Evolutionary conservation across 2,113 vertebrate species (phyloP).

Genomic region (Thamnaconus septentrionalis): DNA sequence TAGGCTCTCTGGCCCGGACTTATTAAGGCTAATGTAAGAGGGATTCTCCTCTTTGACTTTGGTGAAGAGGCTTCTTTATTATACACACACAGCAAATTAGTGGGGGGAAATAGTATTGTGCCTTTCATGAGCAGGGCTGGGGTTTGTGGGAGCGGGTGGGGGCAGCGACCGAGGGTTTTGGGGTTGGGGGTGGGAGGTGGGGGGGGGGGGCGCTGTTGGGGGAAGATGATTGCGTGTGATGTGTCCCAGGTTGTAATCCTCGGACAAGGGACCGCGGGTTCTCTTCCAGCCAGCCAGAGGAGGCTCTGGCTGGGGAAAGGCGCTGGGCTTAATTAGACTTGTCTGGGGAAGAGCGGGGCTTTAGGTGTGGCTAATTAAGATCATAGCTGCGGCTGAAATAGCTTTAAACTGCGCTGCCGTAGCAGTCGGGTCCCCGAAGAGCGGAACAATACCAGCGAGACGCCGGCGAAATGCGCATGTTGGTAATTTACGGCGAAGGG

Average conservation of each 20-base stretch:
- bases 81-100: conserved; percentile 78
- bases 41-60: conserved; percentile 72
- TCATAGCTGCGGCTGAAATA: conserved; percentile 78
- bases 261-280: conserved; percentile 73
- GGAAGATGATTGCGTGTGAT: conserved; percentile 79
- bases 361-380: conserved; percentile 82
- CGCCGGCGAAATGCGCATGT: conserved; percentile 44
- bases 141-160: conserved; percentile 5
- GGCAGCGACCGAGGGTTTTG: conserved; percentile 34
- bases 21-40: conserved; percentile 68
- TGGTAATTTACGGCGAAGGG: conserved; percentile 27
- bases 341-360: conserved; percentile 74
- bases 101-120: conserved; percentile 64
- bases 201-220: conserved; percentile 5
- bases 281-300: conserved; percentile 65
- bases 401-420: conserved; percentile 75
- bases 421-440: conserved; percentile 70
- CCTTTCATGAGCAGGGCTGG: conserved; percentile 59
- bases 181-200: conserved; percentile 28
- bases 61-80: conserved; percentile 73
- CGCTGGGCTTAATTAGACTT: conserved; percentile 78
- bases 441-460: conserved; percentile 47
- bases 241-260: conserved; percentile 80
- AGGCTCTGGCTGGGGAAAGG: conserved; percentile 68
- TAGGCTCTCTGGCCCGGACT: conserved; percentile 53